Evolutionary conservation across 35 echinoderm and acorn worm genomes (phyloP), one percentile per base, ranked within the genome.

Genomic region (Apostichopus japonicus): DNA sequence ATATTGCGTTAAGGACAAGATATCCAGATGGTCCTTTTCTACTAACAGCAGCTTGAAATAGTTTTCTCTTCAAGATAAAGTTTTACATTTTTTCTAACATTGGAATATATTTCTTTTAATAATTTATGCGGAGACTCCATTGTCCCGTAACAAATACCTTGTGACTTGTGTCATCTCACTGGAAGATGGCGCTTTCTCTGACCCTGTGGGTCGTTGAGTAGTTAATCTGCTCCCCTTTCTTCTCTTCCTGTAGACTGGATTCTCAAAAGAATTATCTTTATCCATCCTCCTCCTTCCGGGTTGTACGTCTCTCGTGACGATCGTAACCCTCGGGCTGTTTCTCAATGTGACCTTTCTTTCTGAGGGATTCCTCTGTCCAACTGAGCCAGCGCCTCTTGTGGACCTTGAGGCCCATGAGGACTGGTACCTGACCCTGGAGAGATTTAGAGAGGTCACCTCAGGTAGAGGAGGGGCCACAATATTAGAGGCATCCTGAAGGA

Each of bases 401-500:
- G 24, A 84, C 51, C 90, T 7, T 58, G 44, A 73, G 9, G 5
- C 90, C 24, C 5, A 44, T 10, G 23, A 89, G 8, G 86, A 6
- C 10, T 89, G 61, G 25, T 89, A 72, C 24, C 14, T 71, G 61
- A 89, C 86, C 56, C 24, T 9, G 23, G 24, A 15, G 56, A 89
- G 56, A 33, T 21, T 54, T 19, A 65, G 15, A 10, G 86, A 33
- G 9, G 16, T n/a, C 33, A 56, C 11, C 77, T 77, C 44, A 4
- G 27, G 44, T 19, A 25, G 75, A 52, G 55, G 19, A 22, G 70
- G 52, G 44, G 33, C 22, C 5, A 51, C 16, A 52, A 91, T 58
- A 53, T 91, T 91, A 23, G 90, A 91, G 8, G 91, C 88, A 57
- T 92, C 90, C 44, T 92, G 44, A 0, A 90, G 76, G 22, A 88